A percentile compares a stretch with the other conserved stretches of the same genome.
Conservation (phyloP, 1,140 invertebrate species). For the Bombus superbus region DNA sequence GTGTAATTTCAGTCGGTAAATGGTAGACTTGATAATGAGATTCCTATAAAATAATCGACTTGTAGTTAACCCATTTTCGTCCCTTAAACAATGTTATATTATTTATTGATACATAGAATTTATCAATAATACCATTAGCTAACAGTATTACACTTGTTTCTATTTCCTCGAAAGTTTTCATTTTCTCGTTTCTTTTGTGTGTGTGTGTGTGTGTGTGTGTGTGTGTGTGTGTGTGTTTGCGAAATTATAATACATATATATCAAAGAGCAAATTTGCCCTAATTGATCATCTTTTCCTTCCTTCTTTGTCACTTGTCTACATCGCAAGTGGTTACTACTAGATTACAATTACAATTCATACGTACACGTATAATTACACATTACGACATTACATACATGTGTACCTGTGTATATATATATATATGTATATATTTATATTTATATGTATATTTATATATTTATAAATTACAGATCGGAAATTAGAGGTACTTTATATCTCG, state of each 20-base stretch:
- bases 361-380: slow-evolving; percentile 59
- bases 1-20: not conserved
- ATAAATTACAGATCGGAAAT: slow-evolving; percentile 50
- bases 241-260: slow-evolving; percentile 58
- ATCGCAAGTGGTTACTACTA: slow-evolving; percentile 49
- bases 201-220: fast-evolving
- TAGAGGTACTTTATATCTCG: slow-evolving; percentile 20
- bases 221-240: not conserved
- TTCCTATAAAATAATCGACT: not conserved
- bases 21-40: not conserved
- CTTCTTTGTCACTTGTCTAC: slow-evolving; percentile 44
- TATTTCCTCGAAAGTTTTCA: slow-evolving; percentile 43
- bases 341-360: slow-evolving; percentile 59
- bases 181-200: not conserved
- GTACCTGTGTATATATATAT: slow-evolving; percentile 48
- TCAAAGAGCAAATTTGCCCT: not conserved
- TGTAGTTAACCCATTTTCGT: slow-evolving; percentile 29
- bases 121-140: slow-evolving; percentile 70
- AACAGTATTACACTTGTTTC: slow-evolving; percentile 67
- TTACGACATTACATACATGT: slow-evolving; percentile 54
- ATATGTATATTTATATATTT: slow-evolving; percentile 47
- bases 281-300: slow-evolving; percentile 6
- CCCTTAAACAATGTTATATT: slow-evolving; percentile 78
- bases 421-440: slow-evolving; percentile 28
- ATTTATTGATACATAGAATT: slow-evolving; percentile 78